A percentile compares a stretch with the other conserved stretches of the same genome.
These are phyloP conservation scores for Sebastes elongatus DNA, from an alignment of 2,797 vertebrate species.

Conservation along the genomic window DNA sequence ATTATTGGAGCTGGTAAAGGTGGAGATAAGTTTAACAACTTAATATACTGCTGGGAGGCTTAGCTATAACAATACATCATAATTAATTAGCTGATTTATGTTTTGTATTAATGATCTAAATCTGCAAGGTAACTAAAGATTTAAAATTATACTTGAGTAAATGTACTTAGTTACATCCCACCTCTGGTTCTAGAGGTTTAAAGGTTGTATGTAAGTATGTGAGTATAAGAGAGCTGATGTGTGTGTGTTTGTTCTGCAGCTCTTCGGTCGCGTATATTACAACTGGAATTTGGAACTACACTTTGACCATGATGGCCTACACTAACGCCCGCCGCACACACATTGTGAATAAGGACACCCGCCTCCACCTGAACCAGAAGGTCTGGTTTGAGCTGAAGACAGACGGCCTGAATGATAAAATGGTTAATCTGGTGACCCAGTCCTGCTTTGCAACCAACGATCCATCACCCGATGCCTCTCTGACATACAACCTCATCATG, in stretches of 20 bases:
- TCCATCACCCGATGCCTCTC: not conserved
- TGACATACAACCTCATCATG: not conserved
- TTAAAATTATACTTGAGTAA: too few relatives aligned
- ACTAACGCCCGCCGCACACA: not conserved
- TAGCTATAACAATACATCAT: not conserved
- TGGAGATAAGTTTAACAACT: too few relatives aligned
- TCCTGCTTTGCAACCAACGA: not conserved
- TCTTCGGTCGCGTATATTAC: not conserved
- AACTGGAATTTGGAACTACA: not conserved
- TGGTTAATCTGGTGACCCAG: not conserved
- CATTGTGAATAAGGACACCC: not conserved
- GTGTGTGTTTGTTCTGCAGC: not conserved
- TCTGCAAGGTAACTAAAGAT: not conserved
- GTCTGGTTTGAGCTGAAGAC: not conserved
- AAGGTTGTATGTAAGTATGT: too few relatives aligned
- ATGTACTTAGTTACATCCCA: too few relatives aligned
- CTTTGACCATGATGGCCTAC: not conserved
- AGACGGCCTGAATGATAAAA: not conserved
- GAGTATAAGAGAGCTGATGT: too few relatives aligned
- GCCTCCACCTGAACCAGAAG: not conserved
- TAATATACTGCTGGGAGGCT: not conserved
- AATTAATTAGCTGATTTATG: not conserved
- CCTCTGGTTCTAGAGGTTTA: too few relatives aligned
- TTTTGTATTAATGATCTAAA: not conserved
- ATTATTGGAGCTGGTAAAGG: not conserved